Conservation (phyloP, 2,888 invertebrate genomes). For the Acholoe squamosa region DNA sequence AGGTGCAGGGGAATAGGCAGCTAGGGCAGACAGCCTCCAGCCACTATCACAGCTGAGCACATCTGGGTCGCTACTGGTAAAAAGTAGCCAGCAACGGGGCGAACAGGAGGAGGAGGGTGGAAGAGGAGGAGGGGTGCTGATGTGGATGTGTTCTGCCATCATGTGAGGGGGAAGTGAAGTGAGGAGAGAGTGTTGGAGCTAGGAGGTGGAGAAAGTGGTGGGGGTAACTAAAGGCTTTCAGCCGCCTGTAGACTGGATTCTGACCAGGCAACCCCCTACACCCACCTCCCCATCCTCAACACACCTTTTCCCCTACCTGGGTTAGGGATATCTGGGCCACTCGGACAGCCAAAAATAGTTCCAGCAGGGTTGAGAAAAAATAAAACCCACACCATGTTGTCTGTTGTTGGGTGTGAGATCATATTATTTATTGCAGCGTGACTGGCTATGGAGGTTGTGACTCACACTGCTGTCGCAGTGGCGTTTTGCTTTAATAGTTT, state of each 20-base stretch:
- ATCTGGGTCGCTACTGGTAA: slow-evolving; percentile 30
- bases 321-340: neutral
- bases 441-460: neutral
- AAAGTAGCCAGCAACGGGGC: slow-evolving; percentile 27
- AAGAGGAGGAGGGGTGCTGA: neutral
- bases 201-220: neutral
- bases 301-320: neutral
- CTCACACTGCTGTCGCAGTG: neutral
- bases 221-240: too few relatives aligned
- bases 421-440: slow-evolving; percentile 17
- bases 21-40: neutral
- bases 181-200: neutral
- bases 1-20: neutral
- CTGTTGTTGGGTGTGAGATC: neutral
- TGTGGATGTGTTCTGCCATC: too few relatives aligned
- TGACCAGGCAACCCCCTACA: neutral
- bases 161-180: neutral
- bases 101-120: neutral
- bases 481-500: neutral
- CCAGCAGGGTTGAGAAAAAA: neutral
- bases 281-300: neutral
- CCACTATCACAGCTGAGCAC: neutral
- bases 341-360: slow-evolving; percentile 22
- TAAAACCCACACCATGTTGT: too few relatives aligned
- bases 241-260: neutral